These are phyloP conservation scores for Caenorhabditis latens DNA, from an alignment of 1,140 invertebrate species.

Conservation along the genomic window DNA sequence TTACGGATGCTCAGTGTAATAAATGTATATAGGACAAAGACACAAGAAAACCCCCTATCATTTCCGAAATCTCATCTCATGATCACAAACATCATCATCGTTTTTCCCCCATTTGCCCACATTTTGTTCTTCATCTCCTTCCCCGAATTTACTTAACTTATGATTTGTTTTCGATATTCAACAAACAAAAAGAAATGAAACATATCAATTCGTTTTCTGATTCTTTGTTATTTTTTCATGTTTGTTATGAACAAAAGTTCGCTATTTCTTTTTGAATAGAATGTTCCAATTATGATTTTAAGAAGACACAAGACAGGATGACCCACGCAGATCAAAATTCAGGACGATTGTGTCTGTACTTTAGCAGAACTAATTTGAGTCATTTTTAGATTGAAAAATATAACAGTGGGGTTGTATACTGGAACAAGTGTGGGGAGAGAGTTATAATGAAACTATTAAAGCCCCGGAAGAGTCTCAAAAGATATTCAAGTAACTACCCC, in stretches of 20 bases:
- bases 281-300: background rate
- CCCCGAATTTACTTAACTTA: conserved; percentile 42
- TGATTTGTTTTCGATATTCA: conserved; percentile 32
- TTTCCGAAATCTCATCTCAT: conserved; percentile 52
- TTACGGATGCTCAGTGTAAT: conserved; percentile 53
- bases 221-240: background rate
- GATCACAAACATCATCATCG: conserved; percentile 43
- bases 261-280: background rate
- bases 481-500: background rate
- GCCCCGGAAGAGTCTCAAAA: background rate
- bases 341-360: background rate
- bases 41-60: conserved; percentile 1
- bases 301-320: conserved; percentile 1
- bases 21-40: conserved; percentile 46
- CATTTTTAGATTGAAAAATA: too few relatives aligned
- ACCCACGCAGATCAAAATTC: background rate
- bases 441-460: too few relatives aligned
- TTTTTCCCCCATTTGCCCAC: background rate
- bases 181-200: conserved; percentile 9
- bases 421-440: too few relatives aligned
- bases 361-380: background rate
- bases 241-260: conserved; percentile 6
- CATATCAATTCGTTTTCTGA: background rate
- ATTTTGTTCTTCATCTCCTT: background rate
- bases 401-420: too few relatives aligned